These are phyloP conservation scores for Poecilia picta DNA, from an alignment of 2,797 vertebrate genomes.

Conservation along the genomic window DNA sequence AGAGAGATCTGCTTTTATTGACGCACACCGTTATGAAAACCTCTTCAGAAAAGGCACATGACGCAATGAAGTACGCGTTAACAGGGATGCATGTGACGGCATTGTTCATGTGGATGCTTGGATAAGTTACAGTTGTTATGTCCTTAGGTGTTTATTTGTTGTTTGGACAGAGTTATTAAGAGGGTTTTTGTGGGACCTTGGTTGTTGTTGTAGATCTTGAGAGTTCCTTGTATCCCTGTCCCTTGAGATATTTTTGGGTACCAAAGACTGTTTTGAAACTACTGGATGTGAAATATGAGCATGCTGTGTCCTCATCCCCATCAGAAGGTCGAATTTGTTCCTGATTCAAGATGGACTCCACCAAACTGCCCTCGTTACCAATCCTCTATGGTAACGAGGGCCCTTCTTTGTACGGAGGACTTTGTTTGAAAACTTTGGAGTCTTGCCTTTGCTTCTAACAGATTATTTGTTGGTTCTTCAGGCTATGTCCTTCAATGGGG, in stretches of 20 bases:
- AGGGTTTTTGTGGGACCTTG: neutral
- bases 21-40: conserved; percentile 8
- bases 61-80: neutral
- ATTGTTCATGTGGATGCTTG: neutral
- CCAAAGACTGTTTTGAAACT: neutral
- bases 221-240: neutral
- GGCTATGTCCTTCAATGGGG: neutral
- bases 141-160: neutral
- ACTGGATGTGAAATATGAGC: no score
- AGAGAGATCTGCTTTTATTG: conserved; percentile 26
- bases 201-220: neutral
- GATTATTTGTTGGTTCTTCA: neutral
- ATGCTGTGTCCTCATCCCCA: neutral
- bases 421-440: neutral
- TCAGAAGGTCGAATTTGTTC: neutral
- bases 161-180: neutral
- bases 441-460: neutral
- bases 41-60: conserved; percentile 25
- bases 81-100: conserved; percentile 15
- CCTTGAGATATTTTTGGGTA: neutral
- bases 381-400: no score
- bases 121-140: neutral
- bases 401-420: neutral
- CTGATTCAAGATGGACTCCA: neutral
- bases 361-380: neutral